Base-by-base conservation (phyloP, 1,140 invertebrate genomes). In the Diachasma alloeum region DNA sequence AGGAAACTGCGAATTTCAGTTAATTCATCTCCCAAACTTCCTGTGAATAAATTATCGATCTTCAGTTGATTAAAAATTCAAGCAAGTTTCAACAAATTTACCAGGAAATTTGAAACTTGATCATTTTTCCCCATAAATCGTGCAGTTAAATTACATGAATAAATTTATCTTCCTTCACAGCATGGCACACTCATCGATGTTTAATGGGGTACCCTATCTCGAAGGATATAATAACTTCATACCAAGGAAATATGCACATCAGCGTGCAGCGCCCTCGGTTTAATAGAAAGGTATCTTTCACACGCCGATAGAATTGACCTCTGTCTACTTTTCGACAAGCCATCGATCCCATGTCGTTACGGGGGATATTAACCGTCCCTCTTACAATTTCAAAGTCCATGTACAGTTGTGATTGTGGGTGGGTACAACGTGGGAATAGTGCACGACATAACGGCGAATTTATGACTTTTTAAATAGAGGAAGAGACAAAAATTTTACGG, bases 401-500 rank as follows among this genome's bases (percentile, higher is more conserved):
- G 26, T n/a, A 42, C 44, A 46, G n/a, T n/a, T 46, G 4, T 11
- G n/a, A 46, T 46, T 59, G n/a, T 59, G n/a, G 53, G 53, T 59
- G 22, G 53, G 22, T 59, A n/a, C 19, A 56, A 75, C 73, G 73
- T 75, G 73, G 42, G 73, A 75, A 75, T 46, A 37, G 22, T 46
- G 39, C 56, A 39, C 17, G 63, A 39, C 26, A 66, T 66, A 42
- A 42, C 24, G 53, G 48, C 39, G 10, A 39, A 66, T 42, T 67
- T 39, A 66, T 19, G 17, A 22, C 13, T 24, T 73, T 37, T 19
- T 19, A 24, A 72, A 26, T 26, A 5, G 24, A 46, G 44, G 44
- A 72, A 72, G 39, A 48, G 44, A 46, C 69, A 26, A 72, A 46
- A 1, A 59, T 59, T 46, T 59, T 22, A 59, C 17, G 15, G 22